A percentile compares a stretch with the other conserved stretches of the same genome.
Conservation (phyloP, 2,888 invertebrate genomes). For the Drosophila borealis region DNA sequence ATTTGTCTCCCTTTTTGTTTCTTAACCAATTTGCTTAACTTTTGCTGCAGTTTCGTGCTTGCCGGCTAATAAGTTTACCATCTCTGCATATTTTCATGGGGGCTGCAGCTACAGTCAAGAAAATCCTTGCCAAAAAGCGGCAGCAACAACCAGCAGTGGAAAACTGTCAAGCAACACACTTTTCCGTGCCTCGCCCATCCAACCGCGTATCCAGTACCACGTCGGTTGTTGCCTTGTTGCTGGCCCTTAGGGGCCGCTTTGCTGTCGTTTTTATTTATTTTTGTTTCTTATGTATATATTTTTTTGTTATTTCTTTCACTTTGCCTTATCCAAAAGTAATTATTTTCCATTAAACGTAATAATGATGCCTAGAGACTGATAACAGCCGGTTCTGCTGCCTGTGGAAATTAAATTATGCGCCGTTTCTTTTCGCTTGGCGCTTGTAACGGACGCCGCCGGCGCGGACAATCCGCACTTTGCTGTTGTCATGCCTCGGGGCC, state of each 20-base stretch:
- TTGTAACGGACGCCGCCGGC: slow-evolving; percentile 47
- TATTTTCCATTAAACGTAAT: slow-evolving; percentile 80
- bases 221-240: slow-evolving; percentile 7
- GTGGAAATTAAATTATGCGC: slow-evolving; percentile 73
- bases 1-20: background rate
- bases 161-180: slow-evolving; percentile 53
- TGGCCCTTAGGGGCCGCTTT: slow-evolving; percentile 29
- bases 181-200: slow-evolving; percentile 2
- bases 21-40: slow-evolving; percentile 24
- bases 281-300: background rate
- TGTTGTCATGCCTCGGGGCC: slow-evolving; percentile 42
- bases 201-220: background rate
- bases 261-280: slow-evolving; percentile 23
- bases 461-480: slow-evolving; percentile 40
- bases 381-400: slow-evolving; percentile 50
- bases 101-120: slow-evolving; percentile 21
- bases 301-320: slow-evolving; percentile 75
- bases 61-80: slow-evolving; percentile 55
- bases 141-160: slow-evolving; percentile 18
- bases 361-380: slow-evolving; percentile 74
- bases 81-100: slow-evolving; percentile 36
- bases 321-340: slow-evolving; percentile 81
- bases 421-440: slow-evolving; percentile 56
- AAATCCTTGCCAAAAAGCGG: slow-evolving; percentile 37
- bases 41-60: slow-evolving; percentile 31